Evolutionary conservation across 2,797 vertebrate genomes (phyloP), one percentile per base, ranked within the genome.

Genomic region (Halcyon badia): DNA sequence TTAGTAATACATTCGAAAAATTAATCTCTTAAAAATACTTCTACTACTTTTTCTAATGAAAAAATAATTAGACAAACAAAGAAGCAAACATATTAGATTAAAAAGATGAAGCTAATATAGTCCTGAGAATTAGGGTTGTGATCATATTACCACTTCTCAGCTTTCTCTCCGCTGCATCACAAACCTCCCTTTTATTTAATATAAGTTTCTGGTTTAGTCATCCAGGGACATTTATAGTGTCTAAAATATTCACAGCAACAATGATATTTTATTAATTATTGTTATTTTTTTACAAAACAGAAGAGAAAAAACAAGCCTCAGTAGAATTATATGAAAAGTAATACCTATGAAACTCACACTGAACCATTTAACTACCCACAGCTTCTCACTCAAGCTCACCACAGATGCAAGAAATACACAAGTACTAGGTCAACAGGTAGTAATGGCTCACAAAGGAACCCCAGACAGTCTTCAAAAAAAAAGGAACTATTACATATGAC

Each of bases 51-150:
- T 92, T 83, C 73, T 89, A 90, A 85, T 73, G 20, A 89, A 95
- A 90, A 90, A 60, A 33, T 85, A 89, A 94, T 93, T 82, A 85
- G 68, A 91, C 46, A 86, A 92, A 81, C 24, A 78, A 94, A 88
- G 54, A 93, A 73, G 18, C 37, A 90, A 94, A 85, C 13, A 35
- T 28, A 64, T 91, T 83, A 92, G n/a, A 84, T 89, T 42, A 72
- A 92, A 94, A 83, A 85, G 10, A 83, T 10, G 10, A 94, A 90
- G 61, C 15, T 83, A 87, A 91, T 73, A 57, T 3, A 84, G 54
- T 68, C 41, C 89, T 90, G 56, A 94, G 83, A 94, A 94, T 42
- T 89, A 86, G 10, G n/a, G 68, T 82, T 82, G 18, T 52, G 48
- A 80, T 80, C 26, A 44, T 82, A 83, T 82, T 81, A 87, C 26